Conservation (phyloP, 2,113 vertebrate species). For the Neogobius melanostomus region DNA sequence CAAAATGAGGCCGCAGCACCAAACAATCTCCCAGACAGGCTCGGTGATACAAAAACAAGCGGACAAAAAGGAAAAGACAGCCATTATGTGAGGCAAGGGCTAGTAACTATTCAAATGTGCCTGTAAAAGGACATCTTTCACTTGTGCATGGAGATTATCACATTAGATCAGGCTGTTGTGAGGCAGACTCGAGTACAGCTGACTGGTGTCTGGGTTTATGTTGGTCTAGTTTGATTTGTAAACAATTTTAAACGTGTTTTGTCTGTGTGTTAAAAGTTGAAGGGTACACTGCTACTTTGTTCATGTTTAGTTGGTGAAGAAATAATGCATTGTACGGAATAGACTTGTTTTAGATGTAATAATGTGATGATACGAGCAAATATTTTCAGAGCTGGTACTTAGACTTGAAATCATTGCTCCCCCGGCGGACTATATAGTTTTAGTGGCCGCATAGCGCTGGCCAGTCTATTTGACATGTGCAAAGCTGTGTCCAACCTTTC, state of each 20-base stretch:
- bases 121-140: slow-evolving; percentile 51
- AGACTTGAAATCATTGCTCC: slow-evolving; percentile 2
- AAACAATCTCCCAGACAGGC: slow-evolving; percentile 64
- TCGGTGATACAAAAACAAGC: slow-evolving; percentile 58
- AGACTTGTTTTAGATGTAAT: neutral
- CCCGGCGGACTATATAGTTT: slow-evolving; percentile 42
- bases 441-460: slow-evolving; percentile 50
- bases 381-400: neutral
- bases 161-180: slow-evolving; percentile 37
- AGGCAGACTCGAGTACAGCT: slow-evolving; percentile 43
- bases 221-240: neutral
- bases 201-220: neutral
- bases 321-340: neutral
- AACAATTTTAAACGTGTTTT: neutral
- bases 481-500: slow-evolving; percentile 38
- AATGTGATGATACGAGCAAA: too few relatives aligned
- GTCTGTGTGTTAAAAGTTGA: neutral
- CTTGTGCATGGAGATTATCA: slow-evolving; percentile 37
- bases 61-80: slow-evolving; percentile 37
- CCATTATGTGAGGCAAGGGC: slow-evolving; percentile 46
- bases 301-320: neutral
- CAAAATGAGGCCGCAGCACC: slow-evolving; percentile 61
- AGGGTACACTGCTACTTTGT: neutral
- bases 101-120: slow-evolving; percentile 44
- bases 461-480: slow-evolving; percentile 27